Conservation (phyloP, 2,888 invertebrate species). For the Spodoptera picta region DNA sequence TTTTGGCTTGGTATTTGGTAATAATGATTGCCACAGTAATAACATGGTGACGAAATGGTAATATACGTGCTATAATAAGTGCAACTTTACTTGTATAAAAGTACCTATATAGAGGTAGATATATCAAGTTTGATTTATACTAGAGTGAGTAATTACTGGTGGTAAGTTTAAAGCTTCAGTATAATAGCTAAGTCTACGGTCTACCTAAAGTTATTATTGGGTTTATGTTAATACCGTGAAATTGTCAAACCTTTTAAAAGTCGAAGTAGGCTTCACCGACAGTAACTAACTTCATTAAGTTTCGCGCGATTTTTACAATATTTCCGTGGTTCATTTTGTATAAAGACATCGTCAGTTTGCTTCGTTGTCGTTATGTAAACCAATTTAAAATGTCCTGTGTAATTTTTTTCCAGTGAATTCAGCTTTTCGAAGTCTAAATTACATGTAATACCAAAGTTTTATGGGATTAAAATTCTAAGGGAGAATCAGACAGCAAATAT, state of each 20-base stretch:
- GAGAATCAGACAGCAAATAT: neutral
- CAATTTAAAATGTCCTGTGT: conserved; percentile 8
- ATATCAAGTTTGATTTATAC: too few species aligned
- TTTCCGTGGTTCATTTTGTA: conserved; percentile 50
- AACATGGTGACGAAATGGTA: too few species aligned
- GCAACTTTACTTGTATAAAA: too few species aligned
- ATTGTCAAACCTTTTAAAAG: conserved; percentile 50
- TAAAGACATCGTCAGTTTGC: too few species aligned
- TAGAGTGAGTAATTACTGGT: too few species aligned
- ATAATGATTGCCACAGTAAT: too few species aligned
- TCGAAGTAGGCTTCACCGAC: conserved; percentile 9
- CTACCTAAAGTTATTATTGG: conserved; percentile 15
- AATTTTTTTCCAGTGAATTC: conserved; percentile 3
- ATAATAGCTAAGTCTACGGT: neutral
- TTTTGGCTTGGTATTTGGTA: too few species aligned
- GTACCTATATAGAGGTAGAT: too few species aligned
- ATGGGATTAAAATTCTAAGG: conserved; percentile 2
- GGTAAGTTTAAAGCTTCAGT: too few species aligned
- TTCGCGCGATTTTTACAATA: conserved; percentile 57
- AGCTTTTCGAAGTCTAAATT: neutral
- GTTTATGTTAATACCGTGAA: conserved; percentile 30
- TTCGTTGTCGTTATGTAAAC: neutral
- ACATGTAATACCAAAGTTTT: conserved; percentile 1
- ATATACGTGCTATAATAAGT: too few species aligned
- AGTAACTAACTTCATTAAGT: conserved; percentile 61